Evolutionary conservation across 2,888 invertebrate genomes (phyloP), one percentile per base, ranked within the genome.

Genomic region (Spilarctia lutea): DNA sequence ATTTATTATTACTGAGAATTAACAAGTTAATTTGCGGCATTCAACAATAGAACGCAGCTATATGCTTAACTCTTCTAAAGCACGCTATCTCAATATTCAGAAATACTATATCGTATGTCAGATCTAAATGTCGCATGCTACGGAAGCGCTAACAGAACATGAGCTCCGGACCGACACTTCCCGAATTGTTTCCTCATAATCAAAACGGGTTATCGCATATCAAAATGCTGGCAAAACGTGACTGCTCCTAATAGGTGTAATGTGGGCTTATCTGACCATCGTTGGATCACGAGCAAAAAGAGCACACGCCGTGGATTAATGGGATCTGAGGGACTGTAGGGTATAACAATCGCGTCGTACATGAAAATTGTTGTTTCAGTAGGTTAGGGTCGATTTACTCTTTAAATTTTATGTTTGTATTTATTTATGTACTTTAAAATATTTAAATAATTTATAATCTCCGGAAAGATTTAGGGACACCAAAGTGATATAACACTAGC

Each of bases 221-320:
- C 81, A 77, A 78, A 82, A 81, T 84, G 77, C 63, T 71, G 27
- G 65, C 72, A 65, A 69, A 83, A 80, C 80, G 80, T 81, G 78
- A 78, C 79, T 75, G 79, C 74, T 74, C 68, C 71, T 68, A 82
- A 83, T 78, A 80, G 79, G 79, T 84, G 77, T 76, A 85, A 82
- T 87, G 87, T 87, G 81, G 79, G 83, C 87, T 88, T 91, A 90
- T 91, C 89, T 86, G 78, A 71, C 79, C 86, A 88, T 89, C 88
- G 87, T 83, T 86, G 86, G 87, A 85, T 85, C 79, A 79, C 84
- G 80, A 79, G 86, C 87, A 89, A 90, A 91, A 91, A 92, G 88
- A 86, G 83, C 85, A 78, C 78, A 82, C 86, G 83, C 84, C 81
- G 85, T 83, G 88, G 88, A 90, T 90, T 91, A 89, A 88, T 86